phyloP scores from a whole-genome alignment of 2,888 invertebrate species.

The Tiliacea aurago region DNA sequence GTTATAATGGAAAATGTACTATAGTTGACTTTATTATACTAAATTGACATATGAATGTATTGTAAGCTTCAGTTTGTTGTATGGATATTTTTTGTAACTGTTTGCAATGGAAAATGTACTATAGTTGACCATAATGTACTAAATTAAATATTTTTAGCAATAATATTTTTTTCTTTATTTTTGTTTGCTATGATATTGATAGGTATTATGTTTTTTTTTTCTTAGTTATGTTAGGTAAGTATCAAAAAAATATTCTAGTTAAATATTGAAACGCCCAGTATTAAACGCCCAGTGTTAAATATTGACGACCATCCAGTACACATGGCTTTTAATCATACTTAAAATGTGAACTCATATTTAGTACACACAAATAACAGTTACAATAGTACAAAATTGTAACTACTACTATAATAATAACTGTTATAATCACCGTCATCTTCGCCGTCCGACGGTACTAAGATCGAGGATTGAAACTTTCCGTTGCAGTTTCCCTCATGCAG shows the following conservation, averaged over 20 bases:
- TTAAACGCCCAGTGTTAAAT: no score
- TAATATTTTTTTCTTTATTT: no score
- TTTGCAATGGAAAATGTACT: not conserved
- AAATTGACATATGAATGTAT: not conserved
- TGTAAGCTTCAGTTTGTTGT: not conserved
- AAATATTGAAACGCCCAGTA: not conserved
- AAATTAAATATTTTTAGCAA: no score
- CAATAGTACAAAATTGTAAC: conserved; percentile 3
- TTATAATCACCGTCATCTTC: conserved; percentile 30
- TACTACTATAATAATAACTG: conserved; percentile 2
- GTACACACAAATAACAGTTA: not conserved
- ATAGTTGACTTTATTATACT: not conserved
- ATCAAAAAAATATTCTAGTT: not conserved
- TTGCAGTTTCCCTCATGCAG: conserved; percentile 57
- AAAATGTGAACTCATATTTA: conserved; percentile 12
- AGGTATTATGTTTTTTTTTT: no score
- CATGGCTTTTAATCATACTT: not conserved
- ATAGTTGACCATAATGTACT: not conserved
- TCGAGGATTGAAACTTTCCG: not conserved
- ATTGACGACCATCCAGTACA: conserved; percentile 8
- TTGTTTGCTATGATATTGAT: no score
- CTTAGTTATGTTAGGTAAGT: not conserved
- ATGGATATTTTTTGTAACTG: no score
- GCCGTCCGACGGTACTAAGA: rapidly evolving
- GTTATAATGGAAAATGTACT: not conserved